Conservation (phyloP, 2,113 vertebrate species). For the Caretta caretta region DNA sequence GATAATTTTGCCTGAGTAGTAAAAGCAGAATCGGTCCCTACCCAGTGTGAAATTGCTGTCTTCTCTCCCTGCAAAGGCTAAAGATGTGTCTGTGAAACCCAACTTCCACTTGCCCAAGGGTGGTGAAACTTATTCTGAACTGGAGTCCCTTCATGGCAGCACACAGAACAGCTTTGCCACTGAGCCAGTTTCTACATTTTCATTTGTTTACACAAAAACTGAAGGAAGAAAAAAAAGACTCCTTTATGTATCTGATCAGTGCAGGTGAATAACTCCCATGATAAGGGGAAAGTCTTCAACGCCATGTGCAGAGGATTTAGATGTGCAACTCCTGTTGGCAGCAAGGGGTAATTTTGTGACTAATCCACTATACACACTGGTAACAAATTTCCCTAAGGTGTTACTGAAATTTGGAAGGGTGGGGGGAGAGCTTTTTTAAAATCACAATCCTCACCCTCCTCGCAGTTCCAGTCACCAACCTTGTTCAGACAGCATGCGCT, state of each 20-base stretch:
- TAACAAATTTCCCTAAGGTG: neutral
- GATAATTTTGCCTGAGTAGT: neutral
- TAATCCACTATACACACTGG: neutral
- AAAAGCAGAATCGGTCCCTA: neutral
- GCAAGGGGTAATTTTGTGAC: neutral
- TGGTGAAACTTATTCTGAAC: neutral
- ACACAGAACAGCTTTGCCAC: neutral
- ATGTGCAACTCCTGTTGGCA: neutral
- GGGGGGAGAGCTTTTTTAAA: too few species aligned
- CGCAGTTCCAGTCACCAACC: neutral
- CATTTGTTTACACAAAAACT: neutral
- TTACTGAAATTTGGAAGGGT: neutral
- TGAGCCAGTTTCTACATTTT: rapidly evolving
- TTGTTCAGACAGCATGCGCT: neutral
- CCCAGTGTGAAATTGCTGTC: neutral
- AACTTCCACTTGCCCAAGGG: rapidly evolving
- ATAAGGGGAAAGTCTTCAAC: neutral
- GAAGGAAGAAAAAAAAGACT: neutral
- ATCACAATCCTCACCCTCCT: neutral
- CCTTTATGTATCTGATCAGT: neutral
- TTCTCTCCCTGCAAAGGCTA: neutral
- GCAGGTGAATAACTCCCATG: neutral
- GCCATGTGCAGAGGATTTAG: neutral
- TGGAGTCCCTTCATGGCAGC: neutral
- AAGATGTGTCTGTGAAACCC: neutral